phyloP scores from a whole-genome alignment of 2,113 vertebrate species.

The Rhea americana region DNA sequence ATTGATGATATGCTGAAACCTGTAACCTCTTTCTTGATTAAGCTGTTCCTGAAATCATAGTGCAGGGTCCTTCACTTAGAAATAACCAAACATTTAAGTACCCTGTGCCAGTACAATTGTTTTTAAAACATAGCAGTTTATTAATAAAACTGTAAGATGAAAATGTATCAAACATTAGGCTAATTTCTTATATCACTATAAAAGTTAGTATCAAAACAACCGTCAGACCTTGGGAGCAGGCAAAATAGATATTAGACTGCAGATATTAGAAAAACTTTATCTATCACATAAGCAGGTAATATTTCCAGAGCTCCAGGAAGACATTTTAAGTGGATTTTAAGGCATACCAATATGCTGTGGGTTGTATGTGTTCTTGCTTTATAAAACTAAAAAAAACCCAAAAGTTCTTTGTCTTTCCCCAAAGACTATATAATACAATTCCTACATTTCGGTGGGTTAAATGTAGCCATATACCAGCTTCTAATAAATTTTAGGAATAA shows the following conservation, averaged over 20 bases:
- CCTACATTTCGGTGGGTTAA: neutral
- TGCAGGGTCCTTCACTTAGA: neutral
- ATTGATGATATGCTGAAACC: neutral
- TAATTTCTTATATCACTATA: neutral
- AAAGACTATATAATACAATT: neutral
- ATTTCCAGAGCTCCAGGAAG: neutral
- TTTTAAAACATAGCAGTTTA: neutral
- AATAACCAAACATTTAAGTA: neutral
- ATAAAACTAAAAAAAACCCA: neutral
- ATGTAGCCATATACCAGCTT: neutral
- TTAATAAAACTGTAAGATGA: neutral
- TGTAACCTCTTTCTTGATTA: neutral
- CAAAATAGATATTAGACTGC: neutral
- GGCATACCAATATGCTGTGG: neutral
- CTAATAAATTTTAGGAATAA: neutral
- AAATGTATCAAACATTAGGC: neutral
- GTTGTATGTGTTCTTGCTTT: neutral
- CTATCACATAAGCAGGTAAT: neutral
- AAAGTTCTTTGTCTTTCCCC: neutral
- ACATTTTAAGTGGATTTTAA: neutral
- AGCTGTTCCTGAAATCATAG: neutral
- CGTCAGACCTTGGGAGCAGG: neutral
- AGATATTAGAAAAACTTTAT: neutral
- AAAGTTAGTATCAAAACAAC: neutral
- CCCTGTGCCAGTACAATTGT: neutral